Base-by-base conservation (phyloP, 2,888 invertebrate species). In the Gisinianus flammeolus region DNA sequence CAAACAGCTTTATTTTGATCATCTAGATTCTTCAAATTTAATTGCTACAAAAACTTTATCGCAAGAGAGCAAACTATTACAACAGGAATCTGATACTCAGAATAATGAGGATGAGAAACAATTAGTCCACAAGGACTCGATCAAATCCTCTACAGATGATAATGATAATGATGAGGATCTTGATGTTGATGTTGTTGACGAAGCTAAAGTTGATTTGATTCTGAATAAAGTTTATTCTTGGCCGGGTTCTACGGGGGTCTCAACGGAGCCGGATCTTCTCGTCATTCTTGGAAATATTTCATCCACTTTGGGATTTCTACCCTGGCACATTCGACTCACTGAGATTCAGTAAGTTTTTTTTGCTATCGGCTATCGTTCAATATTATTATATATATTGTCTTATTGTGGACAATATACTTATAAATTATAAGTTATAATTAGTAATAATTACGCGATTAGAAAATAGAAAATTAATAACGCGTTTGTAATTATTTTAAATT, bases 301-400 rank as follows among this genome's bases (percentile, higher is more conserved):
- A 64, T 82, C 81, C 22, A 82, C 83, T 16, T 52, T 81, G 22
- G 83, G 83, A n/a, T 83, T 83, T 68, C 79, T 83, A 22, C 82
- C 83, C 10, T 83, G 83, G 83, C 83, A 83, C 73, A 80, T 83
- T 58, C 71, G 83, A 33, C 68, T 83, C 33, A 83, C 82, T 54
- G 83, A 83, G 79, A 82, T 83, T 67, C 81, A 83, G 83, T 83
- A 79, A 80, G 82, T 80, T 72, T 68, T 26, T 6, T 76, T 31
- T 19, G 12, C 19, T 44, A 12, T 44, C 19, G 6, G 5, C 12
- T 12, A 8, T 35, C 35, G 5, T 35, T 35, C 12, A 8, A 4
- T 44, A 6, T 44, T 44, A 4, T 44, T 6, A 35, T 35, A 35
- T 35, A 35, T 8, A 35, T 8, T 35, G 12, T 12, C 5, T 8